These are phyloP conservation scores for Brenthis ino DNA, from an alignment of 2,888 invertebrate genomes.

Conservation along the genomic window DNA sequence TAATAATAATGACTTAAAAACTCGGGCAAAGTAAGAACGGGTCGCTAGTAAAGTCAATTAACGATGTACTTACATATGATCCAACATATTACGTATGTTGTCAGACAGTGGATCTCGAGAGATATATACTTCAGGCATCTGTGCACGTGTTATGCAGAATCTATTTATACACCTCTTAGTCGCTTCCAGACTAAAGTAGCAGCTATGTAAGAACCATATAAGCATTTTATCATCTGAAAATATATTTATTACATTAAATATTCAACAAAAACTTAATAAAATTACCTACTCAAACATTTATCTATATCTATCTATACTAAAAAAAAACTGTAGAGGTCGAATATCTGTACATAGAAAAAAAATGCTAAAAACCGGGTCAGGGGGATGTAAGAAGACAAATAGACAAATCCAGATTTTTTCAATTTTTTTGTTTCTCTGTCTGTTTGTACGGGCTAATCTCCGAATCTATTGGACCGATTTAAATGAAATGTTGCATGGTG, in stretches of 20 bases:
- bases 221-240: constrained; percentile 70
- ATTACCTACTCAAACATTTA: background rate
- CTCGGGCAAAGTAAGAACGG: too few species aligned
- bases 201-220: constrained; percentile 80
- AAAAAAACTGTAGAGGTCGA: too few species aligned
- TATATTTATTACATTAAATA: background rate
- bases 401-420: too few species aligned
- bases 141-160: constrained; percentile 66
- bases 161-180: constrained; percentile 79
- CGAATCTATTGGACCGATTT: too few species aligned
- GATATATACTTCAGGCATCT: constrained; percentile 60
- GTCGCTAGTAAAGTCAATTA: background rate
- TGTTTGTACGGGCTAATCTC: too few species aligned
- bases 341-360: too few species aligned
- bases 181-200: constrained; percentile 79
- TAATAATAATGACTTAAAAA: too few species aligned
- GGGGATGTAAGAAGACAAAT: too few species aligned
- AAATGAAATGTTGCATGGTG: too few species aligned
- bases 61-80: constrained; percentile 58
- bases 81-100: constrained; percentile 54
- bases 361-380: too few species aligned
- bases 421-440: too few species aligned
- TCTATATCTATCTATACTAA: too few species aligned
- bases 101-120: constrained; percentile 56
- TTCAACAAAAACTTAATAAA: background rate